Evolutionary conservation across 2,888 invertebrate species (phyloP), one percentile per base, ranked within the genome.

Genomic region (Entomobrya proxima): DNA sequence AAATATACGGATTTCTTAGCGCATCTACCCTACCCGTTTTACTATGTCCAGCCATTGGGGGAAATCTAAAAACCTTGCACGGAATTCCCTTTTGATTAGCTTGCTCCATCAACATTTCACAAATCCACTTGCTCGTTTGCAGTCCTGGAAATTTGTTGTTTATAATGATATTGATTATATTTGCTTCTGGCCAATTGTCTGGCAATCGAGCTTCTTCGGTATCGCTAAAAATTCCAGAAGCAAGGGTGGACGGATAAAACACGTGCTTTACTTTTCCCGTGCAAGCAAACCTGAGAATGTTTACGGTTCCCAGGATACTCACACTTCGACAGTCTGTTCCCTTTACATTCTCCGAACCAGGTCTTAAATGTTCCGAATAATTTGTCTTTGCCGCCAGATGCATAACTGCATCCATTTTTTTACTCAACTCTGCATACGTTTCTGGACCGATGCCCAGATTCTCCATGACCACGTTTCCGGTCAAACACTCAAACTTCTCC

Each of bases 281-380:
- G 4, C 1, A 18, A 2, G 75, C 55, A 35, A 75, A 75, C 15
- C 30, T 50, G 2, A 75, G n/a, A 15, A 75, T n/a, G 55, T 75
- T 52, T 0, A 32, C 9, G 52, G 52, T 75, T 18, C 75, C 75
- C 11, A 35, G 35, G 4, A 75, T 21, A 24, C 55, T 75, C 1
- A 35, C 35, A 52, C 50, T 50, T 27, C 75, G 13, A 2, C 52
- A 7, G 21, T 55, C 75, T 1, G 3, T 55, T 13, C 2, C n/a
- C 13, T 44, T 47, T 9, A 4, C 30, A 35, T 32, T 15, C 18
- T 35, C 52, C 5, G n/a, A n/a, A n/a, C 11, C 3, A 5, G 87
- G 78, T 9, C 37, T 35, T 67, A 88, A 89, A 5, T 24, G 11
- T 24, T 88, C 82, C 0, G 40, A 30, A 24, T 76, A 40, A 37